Evolutionary conservation across 37 sponge, comb jelly and placozoan genomes (phyloP).

Genomic region (Bolinopsis microptera): DNA sequence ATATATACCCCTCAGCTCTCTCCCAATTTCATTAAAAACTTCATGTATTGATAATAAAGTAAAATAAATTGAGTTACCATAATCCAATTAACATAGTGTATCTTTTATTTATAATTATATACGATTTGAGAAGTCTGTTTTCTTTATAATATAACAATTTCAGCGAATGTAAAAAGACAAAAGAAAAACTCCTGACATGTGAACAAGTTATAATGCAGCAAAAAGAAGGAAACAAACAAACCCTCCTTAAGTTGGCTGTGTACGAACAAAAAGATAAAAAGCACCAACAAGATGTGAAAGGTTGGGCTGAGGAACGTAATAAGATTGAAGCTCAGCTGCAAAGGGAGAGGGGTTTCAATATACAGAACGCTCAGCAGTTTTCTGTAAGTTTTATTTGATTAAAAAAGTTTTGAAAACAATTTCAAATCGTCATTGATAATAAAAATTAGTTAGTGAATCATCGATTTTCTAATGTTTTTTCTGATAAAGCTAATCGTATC

Average conservation of each 20-base stretch:
- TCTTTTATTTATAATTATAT: too few species aligned
- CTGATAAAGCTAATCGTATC: not conserved
- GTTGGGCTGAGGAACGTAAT: not conserved
- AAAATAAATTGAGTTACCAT: too few species aligned
- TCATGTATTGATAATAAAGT: too few species aligned
- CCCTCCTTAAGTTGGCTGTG: not conserved
- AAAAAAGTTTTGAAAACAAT: too few species aligned
- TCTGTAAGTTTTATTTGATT: not conserved
- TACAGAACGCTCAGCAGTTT: conserved; percentile 20
- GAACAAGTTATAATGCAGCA: not conserved
- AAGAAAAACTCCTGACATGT: not conserved
- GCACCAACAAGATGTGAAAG: not conserved
- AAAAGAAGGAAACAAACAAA: not conserved
- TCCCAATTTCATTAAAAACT: too few species aligned
- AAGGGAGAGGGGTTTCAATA: conserved; percentile 35
- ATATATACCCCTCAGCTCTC: too few species aligned
- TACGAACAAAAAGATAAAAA: conserved; percentile 22
- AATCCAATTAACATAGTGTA: too few species aligned
- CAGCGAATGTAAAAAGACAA: not conserved
- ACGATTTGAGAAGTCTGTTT: too few species aligned
- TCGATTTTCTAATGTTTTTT: not conserved
- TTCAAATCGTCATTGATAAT: too few species aligned
- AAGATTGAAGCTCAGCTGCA: conserved; percentile 5
- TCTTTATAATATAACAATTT: too few species aligned
- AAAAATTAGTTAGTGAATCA: too few species aligned